Evolutionary conservation across 2,113 vertebrate genomes (phyloP), one percentile per base, ranked within the genome.

Genomic region (Clarias batrachus): DNA sequence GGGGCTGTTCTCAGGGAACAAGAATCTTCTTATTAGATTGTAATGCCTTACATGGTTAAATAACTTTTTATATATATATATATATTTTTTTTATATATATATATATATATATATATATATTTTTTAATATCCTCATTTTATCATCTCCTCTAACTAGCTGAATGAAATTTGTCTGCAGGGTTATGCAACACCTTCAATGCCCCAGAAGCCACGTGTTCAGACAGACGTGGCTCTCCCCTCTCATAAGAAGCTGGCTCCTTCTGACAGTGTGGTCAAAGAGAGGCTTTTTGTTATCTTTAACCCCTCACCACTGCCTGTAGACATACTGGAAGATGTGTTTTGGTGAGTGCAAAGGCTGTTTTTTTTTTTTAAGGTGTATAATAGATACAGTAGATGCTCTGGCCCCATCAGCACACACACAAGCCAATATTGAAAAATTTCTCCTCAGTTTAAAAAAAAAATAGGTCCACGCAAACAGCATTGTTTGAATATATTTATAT

Each of bases 231-330:
- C 85, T 78, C 94, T 99, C 84, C 97, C 98, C 0, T 89, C 97
- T 16, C 94, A 87, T 65, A 98, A 97, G 94, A 99, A 98, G 90
- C 96, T 98, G 48, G 96, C 95, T 4, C 93, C 96, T 0, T 89
- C 94, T 30, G 97, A 99, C 89, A 96, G 96, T 89, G 90, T 93
- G 25, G 90, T 96, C 56, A 98, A 96, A 91, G 98, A 99, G 94
- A 96, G 98, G 81, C 94, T 99, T 85, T 99, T 99, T 90, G 94
- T 99, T 12, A 97, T 98, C 79, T 99, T 99, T 90, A 97, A 96
- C 92, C 98, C 98, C 59, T 94, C 96, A 77, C 96, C 97, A 41
- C 94, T 99, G 89, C 95, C 97, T 8, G 83, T 95, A 56, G 96
- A 97, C n/a, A 92, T 98, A 48, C 89, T 99, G 93, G 97, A 99